Base-by-base conservation (phyloP, 2,797 vertebrate species). In the Botia kubotai region DNA sequence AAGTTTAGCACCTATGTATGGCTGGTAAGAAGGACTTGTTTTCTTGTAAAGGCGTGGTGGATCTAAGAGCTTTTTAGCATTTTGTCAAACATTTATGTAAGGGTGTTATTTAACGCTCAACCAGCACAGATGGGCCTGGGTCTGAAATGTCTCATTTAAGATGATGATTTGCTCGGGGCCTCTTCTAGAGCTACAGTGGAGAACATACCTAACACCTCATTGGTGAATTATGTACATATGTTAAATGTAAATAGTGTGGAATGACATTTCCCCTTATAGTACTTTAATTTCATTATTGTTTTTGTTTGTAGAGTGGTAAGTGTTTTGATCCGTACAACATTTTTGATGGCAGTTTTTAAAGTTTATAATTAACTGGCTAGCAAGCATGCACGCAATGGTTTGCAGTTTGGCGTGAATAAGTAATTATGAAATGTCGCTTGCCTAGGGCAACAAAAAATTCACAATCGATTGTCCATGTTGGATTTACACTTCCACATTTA, bases 1-100 rank as follows among this genome's bases (percentile, higher is more conserved):
- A 80, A 53, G 68, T 81, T 69, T 71, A 75, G 70, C 71, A 77
- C 75, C 83, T 88, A 82, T 86, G 81, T 87, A 52, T 87, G 85
- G 88, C 90, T 90, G 93, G 93, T 95, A 94, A 95, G 93, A 72
- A 88, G 84, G 89, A 92, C 91, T 83, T 88, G 39, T 33, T 69
- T 71, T 87, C 74, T 84, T 87, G 86, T 87, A 73, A 58, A 50
- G 67, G 58, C 53, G 63, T 14, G 75, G 46, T 74, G 72, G 52
- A 60, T 75, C 11, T 3, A n/a, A 3, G 62, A 69, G 21, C 17
- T 19, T 77, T 67, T 68, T 26, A 70, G 36, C 11, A 52, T 78
- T 62, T 52, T 50, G 17, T 23, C 57, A 53, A 62, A 58, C 16
- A 53, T 5, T 77, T 58, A 14, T 78, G 68, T 21, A 60, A 60